Conservation (phyloP, 2,888 invertebrate genomes). For the Phortica okadai region DNA sequence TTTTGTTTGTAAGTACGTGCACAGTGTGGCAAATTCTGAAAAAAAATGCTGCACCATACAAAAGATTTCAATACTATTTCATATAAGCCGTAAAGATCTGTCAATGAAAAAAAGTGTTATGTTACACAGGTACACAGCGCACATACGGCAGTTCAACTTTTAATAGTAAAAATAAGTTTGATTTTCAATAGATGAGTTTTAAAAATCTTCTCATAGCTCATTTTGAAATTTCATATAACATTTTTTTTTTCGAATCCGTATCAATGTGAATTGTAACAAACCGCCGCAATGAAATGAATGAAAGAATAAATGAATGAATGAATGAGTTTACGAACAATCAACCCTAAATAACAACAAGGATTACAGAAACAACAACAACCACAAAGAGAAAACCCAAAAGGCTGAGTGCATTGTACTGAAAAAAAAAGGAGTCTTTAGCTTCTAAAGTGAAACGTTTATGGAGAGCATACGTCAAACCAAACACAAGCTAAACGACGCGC, state of each 20-base stretch:
- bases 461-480: conserved; percentile 46
- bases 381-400: conserved; percentile 33
- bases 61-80: too few relatives aligned
- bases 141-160: too few relatives aligned
- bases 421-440: conserved; percentile 31
- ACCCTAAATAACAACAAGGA: conserved; percentile 66
- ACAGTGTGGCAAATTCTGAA: conserved; percentile 39
- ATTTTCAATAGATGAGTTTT: too few relatives aligned
- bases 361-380: conserved; percentile 51
- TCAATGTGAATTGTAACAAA: conserved; percentile 43
- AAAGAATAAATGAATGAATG: too few relatives aligned
- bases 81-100: too few relatives aligned
- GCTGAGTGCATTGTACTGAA: conserved; percentile 64
- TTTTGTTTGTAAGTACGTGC: conserved; percentile 2
- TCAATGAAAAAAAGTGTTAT: too few relatives aligned
- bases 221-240: neutral
- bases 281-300: neutral
- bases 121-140: too few relatives aligned
- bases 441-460: conserved; percentile 51
- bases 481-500: conserved; percentile 40
- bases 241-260: neutral
- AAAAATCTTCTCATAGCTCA: neutral
- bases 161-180: too few relatives aligned
- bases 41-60: neutral
- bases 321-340: conserved; percentile 61